Percentiles rank a stretch among this genome's conserved stretches.
phyloP scores from a whole-genome alignment of 2,797 vertebrate species.

The Alca torda region DNA sequence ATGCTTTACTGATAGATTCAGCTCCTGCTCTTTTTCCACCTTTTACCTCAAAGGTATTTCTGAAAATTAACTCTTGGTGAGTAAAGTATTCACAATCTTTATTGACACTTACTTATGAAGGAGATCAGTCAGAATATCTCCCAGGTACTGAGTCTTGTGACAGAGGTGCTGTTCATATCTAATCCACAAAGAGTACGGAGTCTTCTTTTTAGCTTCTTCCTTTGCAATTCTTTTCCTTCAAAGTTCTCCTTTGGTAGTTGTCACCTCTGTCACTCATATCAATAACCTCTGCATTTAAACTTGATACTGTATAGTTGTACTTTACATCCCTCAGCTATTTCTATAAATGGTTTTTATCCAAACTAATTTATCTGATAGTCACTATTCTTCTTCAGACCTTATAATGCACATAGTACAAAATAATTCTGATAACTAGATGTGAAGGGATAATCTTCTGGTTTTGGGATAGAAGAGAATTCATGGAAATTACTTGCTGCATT shows the following conservation, averaged over 20 bases:
- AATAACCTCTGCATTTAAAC: background rate
- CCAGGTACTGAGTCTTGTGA: background rate
- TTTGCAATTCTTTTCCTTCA: background rate
- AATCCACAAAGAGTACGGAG: background rate
- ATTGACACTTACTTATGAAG: background rate
- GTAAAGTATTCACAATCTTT: background rate
- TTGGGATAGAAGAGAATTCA: background rate
- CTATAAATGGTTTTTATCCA: background rate
- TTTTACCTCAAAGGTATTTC: background rate
- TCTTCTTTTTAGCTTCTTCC: background rate
- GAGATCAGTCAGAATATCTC: background rate
- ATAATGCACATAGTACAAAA: background rate
- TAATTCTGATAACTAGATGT: background rate
- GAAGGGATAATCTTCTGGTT: background rate
- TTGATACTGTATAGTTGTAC: background rate
- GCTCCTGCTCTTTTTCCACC: background rate
- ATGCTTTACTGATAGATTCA: background rate
- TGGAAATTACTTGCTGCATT: background rate
- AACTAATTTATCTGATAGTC: background rate
- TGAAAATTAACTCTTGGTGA: background rate
- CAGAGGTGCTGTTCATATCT: background rate
- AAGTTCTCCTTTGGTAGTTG: background rate
- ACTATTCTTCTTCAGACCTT: background rate
- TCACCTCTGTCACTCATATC: background rate
- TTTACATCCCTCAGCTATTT: background rate